Evolutionary conservation across 2,113 vertebrate species (phyloP), one percentile per base, ranked within the genome.

Genomic region (Pseudopipra pipra): DNA sequence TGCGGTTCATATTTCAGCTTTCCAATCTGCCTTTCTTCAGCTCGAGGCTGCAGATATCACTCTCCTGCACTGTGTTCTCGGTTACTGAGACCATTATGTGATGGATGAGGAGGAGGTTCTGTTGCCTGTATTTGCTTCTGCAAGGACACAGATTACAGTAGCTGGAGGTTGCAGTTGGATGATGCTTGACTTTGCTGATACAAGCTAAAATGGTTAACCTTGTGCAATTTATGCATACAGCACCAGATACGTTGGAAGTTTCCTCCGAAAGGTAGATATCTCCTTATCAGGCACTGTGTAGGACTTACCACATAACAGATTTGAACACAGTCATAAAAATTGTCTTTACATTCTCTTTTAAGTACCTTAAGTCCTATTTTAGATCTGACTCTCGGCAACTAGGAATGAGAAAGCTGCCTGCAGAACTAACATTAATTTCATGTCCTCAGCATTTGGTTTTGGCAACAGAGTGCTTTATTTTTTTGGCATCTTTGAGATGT

Each of bases 11-110:
- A 68, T 94, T 90, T 71, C 83, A 74, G 75, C 46, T 77, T 86
- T 41, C 51, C 51, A 33, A 2, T 7, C 15, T 9, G 25, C 43
- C 58, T 77, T 55, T 39, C 80, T 67, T 54, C 52, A 33, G 67
- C 63, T 41, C 2, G 0, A 72, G 71, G 35, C 51, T 63, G 81
- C 44, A 87, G 66, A 56, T 68, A 11, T 41, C 2, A 0, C 58
- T 14, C 37, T 70, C 25, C 67, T 35, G 27, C 37, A 17, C 79
- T 0, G 0, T 11, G 46, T 19, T 56, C 54, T 87, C 1, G 0
- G 43, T 44, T 65, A 39, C 52, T 22, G 21, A 76, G 54, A n/a
- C 24, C 23, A 20, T 11, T 8, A 16, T 7, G 43, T 27, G 63
- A 55, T 22, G 20, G 12, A 47, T 9, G 47, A 63, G 62, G 52